Conservation (phyloP, 2,113 vertebrate species). For the Elaphurus davidianus region DNA sequence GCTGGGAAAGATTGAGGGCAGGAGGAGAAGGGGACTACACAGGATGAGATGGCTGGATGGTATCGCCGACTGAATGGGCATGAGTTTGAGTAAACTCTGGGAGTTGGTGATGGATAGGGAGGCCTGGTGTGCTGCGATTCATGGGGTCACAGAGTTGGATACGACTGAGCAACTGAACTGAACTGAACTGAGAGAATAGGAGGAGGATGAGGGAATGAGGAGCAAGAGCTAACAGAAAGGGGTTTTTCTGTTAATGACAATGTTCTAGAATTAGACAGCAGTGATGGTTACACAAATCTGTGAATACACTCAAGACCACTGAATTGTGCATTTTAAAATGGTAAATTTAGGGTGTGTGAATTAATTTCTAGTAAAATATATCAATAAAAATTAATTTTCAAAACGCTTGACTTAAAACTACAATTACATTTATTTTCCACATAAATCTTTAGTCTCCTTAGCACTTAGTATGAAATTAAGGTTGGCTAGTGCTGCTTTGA, state of each 20-base stretch:
- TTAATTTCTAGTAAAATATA: not conserved
- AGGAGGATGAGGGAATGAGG: not conserved
- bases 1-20: too few relatives aligned
- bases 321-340: not conserved
- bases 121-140: too few relatives aligned
- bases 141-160: too few relatives aligned
- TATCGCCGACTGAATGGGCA: too few relatives aligned
- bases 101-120: rapidly evolving
- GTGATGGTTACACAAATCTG: not conserved
- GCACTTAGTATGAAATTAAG: not conserved
- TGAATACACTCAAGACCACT: not conserved
- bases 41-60: too few relatives aligned
- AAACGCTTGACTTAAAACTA: not conserved
- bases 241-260: not conserved
- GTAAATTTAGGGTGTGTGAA: not conserved
- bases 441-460: not conserved
- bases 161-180: rapidly evolving
- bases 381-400: not conserved
- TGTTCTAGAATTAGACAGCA: not conserved
- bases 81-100: too few relatives aligned
- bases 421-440: not conserved
- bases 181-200: not conserved
- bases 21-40: too few relatives aligned
- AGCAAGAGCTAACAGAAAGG: not conserved
- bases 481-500: not conserved